A percentile compares a stretch with the other conserved stretches of the same genome.
Evolutionary conservation across 30 jellyfish, hydroid and myxozoan genomes (phyloP).

Genomic region (Hydra vulgaris): DNA sequence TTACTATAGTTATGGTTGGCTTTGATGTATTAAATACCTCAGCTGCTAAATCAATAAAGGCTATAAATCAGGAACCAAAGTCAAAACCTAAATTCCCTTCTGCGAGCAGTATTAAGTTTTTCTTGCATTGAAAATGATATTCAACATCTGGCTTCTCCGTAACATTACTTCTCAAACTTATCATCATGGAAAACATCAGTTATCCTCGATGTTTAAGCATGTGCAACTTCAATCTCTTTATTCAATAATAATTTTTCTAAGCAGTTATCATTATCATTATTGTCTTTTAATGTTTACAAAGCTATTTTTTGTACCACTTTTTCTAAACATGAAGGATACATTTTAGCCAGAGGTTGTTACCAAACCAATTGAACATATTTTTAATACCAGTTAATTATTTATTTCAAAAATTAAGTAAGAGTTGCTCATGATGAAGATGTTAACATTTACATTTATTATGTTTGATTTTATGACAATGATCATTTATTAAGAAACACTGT

Average conservation of each 20-base stretch:
- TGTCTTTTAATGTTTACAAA: background rate
- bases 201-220: background rate
- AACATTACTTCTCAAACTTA: background rate
- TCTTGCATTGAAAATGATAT: background rate
- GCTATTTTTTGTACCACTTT: background rate
- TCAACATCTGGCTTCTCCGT: background rate
- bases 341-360: background rate
- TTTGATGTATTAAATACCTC: background rate
- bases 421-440: background rate
- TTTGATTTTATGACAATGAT: background rate
- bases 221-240: no score
- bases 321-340: no score
- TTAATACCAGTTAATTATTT: no score
- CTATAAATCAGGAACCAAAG: background rate
- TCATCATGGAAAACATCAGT: background rate
- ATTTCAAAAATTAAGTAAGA: background rate
- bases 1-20: background rate
- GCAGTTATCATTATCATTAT: no score
- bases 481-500: background rate
- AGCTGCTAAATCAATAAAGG: background rate
- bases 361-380: no score
- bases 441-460: background rate
- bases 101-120: background rate
- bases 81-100: background rate
- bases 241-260: no score